A percentile compares a stretch with the other conserved stretches of the same genome.
Conservation (phyloP, 1,140 invertebrate genomes). For the Lepidurus arcticus region DNA sequence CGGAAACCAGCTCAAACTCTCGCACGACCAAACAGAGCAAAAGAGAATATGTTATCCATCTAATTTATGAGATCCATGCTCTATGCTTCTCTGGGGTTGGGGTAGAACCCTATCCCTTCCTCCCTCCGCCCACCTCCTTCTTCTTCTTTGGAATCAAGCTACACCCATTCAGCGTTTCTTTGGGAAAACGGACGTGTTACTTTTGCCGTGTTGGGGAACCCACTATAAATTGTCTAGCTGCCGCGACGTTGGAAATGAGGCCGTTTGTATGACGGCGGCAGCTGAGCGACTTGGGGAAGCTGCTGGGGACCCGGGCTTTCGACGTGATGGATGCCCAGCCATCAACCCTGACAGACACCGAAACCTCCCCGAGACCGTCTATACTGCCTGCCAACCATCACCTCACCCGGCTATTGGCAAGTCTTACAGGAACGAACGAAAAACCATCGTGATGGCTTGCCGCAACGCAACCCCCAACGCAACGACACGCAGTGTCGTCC, state of each 20-base stretch:
- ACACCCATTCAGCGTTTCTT: not conserved
- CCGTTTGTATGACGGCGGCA: slow-evolving; percentile 34
- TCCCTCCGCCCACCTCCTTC: not conserved
- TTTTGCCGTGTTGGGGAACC: slow-evolving; percentile 30
- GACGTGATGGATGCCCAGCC: slow-evolving; percentile 3
- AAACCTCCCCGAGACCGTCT: not conserved
- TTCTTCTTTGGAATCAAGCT: not conserved
- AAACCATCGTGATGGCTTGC: too few species aligned
- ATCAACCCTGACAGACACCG: slow-evolving; percentile 9
- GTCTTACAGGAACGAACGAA: too few species aligned
- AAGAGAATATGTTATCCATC: slow-evolving; percentile 9
- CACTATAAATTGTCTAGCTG: slow-evolving; percentile 32
- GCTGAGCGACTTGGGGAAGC: slow-evolving; percentile 23
- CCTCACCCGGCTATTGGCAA: too few species aligned
- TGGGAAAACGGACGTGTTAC: slow-evolving; percentile 34
- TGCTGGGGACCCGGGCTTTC: slow-evolving; percentile 3
- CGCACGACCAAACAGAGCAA: not conserved
- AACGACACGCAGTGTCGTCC: too few species aligned
- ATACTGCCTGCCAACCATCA: too few species aligned
- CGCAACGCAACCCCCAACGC: too few species aligned
- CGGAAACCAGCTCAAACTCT: not conserved
- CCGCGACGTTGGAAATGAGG: slow-evolving; percentile 34
- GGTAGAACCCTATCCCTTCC: not conserved
- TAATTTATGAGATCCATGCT: slow-evolving; percentile 12
- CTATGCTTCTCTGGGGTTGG: not conserved